Evolutionary conservation across 35 echinoderm and acorn worm species (phyloP), one percentile per base, ranked within the genome.

Genomic region (Patiria miniata): DNA sequence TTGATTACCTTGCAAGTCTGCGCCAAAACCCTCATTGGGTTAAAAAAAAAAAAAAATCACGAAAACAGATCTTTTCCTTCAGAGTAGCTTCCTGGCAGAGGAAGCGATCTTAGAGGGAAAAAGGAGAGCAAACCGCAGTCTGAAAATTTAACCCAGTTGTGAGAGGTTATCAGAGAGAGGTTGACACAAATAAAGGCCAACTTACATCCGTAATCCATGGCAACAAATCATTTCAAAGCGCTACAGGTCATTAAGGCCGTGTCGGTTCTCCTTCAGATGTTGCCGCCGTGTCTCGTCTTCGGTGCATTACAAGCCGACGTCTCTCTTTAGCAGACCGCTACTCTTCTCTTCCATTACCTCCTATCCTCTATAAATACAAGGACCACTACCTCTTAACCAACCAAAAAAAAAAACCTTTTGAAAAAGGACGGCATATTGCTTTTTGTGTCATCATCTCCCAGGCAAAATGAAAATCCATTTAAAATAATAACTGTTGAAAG

Each of bases 191-290:
- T 73, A 73, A 73, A 73, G 65, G 34, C 65, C 30, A 73, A 73
- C 65, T 73, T 73, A 73, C 65, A 73, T 73, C 65, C 30, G 65
- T 73, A 73, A 73, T 73, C 65, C 65, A 73, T 73, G 65, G 65
- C 34, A 73, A 73, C 65, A 73, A 73, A 73, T 73, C 65, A 73
- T 73, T 73, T 73, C 21, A 73, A 73, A 73, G 65, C 34, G 65
- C 65, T 73, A 73, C 65, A 73, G 65, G 65, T 73, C 65, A 73
- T 73, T 73, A 73, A 22, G 65, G 65, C 65, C 26, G 2, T 73
- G 65, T 34, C 65, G 1, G 29, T 7, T 30, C n/a, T 34, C 34
- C n/a, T 34, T 73, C 18, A 32, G 65, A 73, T 28, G 65, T 73
- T 73, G 65, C 65, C 65, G 65, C 26, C 65, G 34, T 8, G 26